phyloP scores from a whole-genome alignment of 35 echinoderm and acorn worm genomes.

The Apostichopus japonicus region DNA sequence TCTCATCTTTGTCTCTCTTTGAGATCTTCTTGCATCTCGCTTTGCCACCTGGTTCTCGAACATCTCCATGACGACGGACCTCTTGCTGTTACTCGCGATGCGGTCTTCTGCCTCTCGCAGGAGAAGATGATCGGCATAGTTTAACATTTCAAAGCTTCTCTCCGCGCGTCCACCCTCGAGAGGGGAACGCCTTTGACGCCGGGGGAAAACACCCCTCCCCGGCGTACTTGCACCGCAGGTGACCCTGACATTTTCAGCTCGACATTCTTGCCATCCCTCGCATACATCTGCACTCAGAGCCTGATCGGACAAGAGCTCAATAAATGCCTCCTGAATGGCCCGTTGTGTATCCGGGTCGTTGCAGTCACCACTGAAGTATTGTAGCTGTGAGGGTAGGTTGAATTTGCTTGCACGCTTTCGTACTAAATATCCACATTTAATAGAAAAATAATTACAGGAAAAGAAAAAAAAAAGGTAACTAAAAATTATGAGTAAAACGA shows the following conservation, averaged over 20 bases:
- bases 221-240: slow-evolving; percentile 12
- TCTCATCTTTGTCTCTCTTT: not conserved
- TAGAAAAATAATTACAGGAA: not conserved
- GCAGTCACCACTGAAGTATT: slow-evolving; percentile 57
- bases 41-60: not conserved
- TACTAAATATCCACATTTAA: not conserved
- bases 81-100: not conserved
- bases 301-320: not conserved
- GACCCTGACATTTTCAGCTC: slow-evolving; percentile 44
- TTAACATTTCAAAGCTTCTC: slow-evolving; percentile 11
- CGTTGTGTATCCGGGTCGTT: slow-evolving; percentile 34
- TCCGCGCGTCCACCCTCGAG: not conserved
- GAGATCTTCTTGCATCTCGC: not conserved
- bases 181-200: not conserved
- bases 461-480: not conserved
- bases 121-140: slow-evolving; percentile 9
- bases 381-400: slow-evolving; percentile 6
- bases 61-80: slow-evolving; percentile 8
- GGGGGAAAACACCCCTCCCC: not conserved
- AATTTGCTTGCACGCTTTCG: not conserved
- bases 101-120: slow-evolving; percentile 24
- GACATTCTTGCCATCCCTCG: slow-evolving; percentile 1
- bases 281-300: slow-evolving; percentile 2
- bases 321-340: slow-evolving; percentile 34
- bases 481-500: too few species aligned